Conservation (phyloP, 2,888 invertebrate genomes). For the Sarcophaga caerulescens region DNA sequence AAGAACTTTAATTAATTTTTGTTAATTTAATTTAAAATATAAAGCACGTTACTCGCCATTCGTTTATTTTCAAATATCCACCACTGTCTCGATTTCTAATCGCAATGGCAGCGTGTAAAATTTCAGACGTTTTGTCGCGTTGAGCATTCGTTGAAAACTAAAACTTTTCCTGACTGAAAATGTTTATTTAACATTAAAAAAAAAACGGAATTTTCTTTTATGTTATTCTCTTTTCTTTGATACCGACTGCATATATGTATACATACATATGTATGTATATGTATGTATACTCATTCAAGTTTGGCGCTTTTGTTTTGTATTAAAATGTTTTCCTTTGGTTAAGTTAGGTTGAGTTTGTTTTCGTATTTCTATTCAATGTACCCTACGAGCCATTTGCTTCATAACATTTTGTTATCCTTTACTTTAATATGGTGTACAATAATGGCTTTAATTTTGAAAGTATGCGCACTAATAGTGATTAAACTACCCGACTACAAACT, state of each 20-base stretch:
- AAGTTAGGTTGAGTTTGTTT: slow-evolving; percentile 28
- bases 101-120: not conserved
- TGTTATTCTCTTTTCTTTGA: slow-evolving; percentile 34
- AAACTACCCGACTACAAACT: too few relatives aligned
- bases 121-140: slow-evolving; percentile 60
- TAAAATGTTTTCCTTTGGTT: slow-evolving; percentile 40
- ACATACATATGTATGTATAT: not conserved
- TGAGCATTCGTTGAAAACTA: slow-evolving; percentile 61
- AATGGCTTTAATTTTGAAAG: too few relatives aligned
- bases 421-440: too few relatives aligned
- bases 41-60: slow-evolving; percentile 5
- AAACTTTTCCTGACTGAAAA: slow-evolving; percentile 46
- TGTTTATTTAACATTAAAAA: slow-evolving; percentile 45
- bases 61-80: slow-evolving; percentile 1
- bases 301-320: slow-evolving; percentile 52
- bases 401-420: not conserved
- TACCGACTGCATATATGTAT: too few relatives aligned
- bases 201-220: slow-evolving; percentile 47
- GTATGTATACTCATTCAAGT: slow-evolving; percentile 31
- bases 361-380: not conserved
- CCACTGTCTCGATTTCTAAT: not conserved
- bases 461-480: too few relatives aligned
- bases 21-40: slow-evolving; percentile 28
- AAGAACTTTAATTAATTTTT: not conserved
- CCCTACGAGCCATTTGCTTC: slow-evolving; percentile 25